Evolutionary conservation across 2,888 invertebrate genomes (phyloP), one percentile per base, ranked within the genome.

Genomic region (Hyppa rectilinea): DNA sequence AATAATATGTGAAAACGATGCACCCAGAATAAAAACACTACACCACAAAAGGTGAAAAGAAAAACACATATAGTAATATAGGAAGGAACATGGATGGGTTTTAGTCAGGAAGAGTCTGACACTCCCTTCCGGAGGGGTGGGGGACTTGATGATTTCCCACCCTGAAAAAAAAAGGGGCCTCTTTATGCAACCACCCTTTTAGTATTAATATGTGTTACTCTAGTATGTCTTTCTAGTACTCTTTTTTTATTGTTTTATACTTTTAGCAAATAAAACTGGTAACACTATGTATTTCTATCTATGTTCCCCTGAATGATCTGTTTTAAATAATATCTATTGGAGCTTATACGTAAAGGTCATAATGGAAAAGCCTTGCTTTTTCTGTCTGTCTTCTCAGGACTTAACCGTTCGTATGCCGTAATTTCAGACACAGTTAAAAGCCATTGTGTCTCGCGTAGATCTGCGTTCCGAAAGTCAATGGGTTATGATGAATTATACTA

Each of bases 161-260:
- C n/a, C n/a, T n/a, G n/a, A n/a, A n/a, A n/a, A n/a, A n/a, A n/a
- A 26, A 20, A 2, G 36, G 5, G 0, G 2, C 20, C 20, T 52
- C 38, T 43, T 76, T 12, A 55, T 55, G 9, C 55, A 55, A 68
- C 20, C 69, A 76, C 20, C 23, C 14, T 7, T n/a, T 14, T 43
- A 55, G 4, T 17, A 71, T 49, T 75, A 76, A 43, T 38, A 63
- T 43, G 40, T 75, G 55, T 76, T 50, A 56, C 29, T 55, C 47
- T n/a, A 9, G 34, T 36, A 0, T 31, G 50, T 78, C 43, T 59
- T 53, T 12, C 20, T 49, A 78, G 47, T 34, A 55, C 71, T 38
- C 36, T 53, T 3, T 20, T 29, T 70, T 49, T 23, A 17, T 47
- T 40, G 10, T 71, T 23, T 29, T 29, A 12, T 26, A 38, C n/a